phyloP scores from a whole-genome alignment of 2,888 invertebrate species.

The Dolomedes plantarius region DNA sequence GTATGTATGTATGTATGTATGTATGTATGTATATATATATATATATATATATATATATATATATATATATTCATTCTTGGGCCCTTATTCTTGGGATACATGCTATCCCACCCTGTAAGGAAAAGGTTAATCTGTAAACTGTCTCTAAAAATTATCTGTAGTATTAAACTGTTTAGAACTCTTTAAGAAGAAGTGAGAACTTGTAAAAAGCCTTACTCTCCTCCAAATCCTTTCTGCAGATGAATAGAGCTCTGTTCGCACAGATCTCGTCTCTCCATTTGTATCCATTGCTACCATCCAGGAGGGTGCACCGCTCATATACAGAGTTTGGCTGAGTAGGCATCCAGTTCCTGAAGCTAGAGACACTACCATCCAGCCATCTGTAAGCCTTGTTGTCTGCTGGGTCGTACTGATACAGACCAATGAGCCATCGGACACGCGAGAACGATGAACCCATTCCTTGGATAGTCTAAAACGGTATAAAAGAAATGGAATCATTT shows the following conservation, averaged over 20 bases:
- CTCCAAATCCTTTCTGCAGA: constrained; percentile 67
- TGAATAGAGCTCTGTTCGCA: constrained; percentile 57
- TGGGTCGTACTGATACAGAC: constrained; percentile 61
- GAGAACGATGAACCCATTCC: constrained; percentile 61
- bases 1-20: too few relatives aligned
- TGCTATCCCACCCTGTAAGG: too few relatives aligned
- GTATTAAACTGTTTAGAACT: too few relatives aligned
- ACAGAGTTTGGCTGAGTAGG: constrained; percentile 68
- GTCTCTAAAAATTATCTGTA: too few relatives aligned
- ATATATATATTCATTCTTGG: too few relatives aligned
- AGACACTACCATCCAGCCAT: constrained; percentile 70
- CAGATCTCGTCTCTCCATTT: constrained; percentile 71
- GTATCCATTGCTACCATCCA: constrained; percentile 70
- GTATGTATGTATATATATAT: too few relatives aligned
- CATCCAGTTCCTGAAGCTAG: constrained; percentile 70
- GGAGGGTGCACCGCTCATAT: constrained; percentile 60
- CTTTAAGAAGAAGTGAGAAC: too few relatives aligned
- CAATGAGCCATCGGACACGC: constrained; percentile 63
- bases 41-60: too few relatives aligned
- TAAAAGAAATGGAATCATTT: too few relatives aligned
- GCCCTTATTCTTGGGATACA: too few relatives aligned
- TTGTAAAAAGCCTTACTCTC: constrained; percentile 42
- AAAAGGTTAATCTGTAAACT: too few relatives aligned
- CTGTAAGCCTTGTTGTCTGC: constrained; percentile 55
- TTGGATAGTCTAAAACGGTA: constrained; percentile 60